Percentiles rank a stretch among this genome's conserved stretches.
Conservation (phyloP, 1,140 invertebrate species). For the Ceratosolen fusciceps region DNA sequence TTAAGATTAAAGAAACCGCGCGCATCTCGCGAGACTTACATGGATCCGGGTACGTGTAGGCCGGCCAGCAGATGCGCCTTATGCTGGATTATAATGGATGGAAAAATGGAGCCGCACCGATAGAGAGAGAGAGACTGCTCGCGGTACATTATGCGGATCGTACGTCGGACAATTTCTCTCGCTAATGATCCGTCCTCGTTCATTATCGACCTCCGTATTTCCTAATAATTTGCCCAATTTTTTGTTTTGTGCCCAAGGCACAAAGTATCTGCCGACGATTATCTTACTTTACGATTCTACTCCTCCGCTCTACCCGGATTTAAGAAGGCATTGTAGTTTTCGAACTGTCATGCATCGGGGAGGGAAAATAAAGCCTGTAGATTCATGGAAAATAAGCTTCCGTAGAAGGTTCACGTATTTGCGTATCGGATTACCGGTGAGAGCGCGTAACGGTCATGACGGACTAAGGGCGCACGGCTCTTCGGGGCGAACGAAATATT, state of each 20-base stretch:
- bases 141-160: too few relatives aligned
- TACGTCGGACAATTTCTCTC: too few relatives aligned
- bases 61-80: neutral
- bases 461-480: neutral
- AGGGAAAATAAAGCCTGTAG: neutral
- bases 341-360: too few relatives aligned
- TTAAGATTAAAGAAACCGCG: slow-evolving; percentile 69
- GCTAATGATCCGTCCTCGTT: too few relatives aligned
- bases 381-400: neutral
- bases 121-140: too few relatives aligned
- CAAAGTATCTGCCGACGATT: neutral
- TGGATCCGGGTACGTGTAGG: neutral
- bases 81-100: neutral
- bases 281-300: neutral
- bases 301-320: neutral
- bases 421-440: neutral
- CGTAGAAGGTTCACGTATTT: neutral
- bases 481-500: slow-evolving; percentile 1
- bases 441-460: neutral
- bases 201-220: neutral
- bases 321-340: neutral
- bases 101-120: neutral
- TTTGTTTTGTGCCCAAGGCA: neutral
- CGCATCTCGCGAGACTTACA: too few relatives aligned
- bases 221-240: neutral